Conservation (phyloP, 2,888 invertebrate species). For the Eilema caniola region DNA sequence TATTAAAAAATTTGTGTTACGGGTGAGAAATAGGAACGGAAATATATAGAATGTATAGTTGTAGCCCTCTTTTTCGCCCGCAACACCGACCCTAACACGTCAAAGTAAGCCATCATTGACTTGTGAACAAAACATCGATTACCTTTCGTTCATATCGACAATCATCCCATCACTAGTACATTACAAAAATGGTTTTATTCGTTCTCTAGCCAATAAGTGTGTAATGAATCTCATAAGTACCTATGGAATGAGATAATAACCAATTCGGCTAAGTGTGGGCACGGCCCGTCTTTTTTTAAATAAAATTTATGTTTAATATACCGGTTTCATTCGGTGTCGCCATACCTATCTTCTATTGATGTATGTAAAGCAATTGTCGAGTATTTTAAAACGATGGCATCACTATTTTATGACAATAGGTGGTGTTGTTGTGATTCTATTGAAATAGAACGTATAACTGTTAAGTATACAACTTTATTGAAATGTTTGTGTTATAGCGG, state of each 20-base stretch:
- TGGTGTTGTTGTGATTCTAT: slow-evolving; percentile 11
- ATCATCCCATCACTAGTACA: slow-evolving; percentile 59
- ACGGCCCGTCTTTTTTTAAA: slow-evolving; percentile 69
- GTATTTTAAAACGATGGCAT: slow-evolving; percentile 50
- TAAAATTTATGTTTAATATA: slow-evolving; percentile 76
- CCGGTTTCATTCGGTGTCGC: slow-evolving; percentile 80
- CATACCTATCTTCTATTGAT: slow-evolving; percentile 59
- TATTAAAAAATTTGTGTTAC: too few species aligned
- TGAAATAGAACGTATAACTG: neutral
- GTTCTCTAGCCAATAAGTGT: slow-evolving; percentile 81
- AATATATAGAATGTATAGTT: neutral
- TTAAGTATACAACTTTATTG: slow-evolving; percentile 1
- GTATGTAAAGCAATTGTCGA: slow-evolving; percentile 53
- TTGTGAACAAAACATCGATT: slow-evolving; percentile 5
- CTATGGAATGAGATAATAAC: slow-evolving; percentile 79
- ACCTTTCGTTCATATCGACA: slow-evolving; percentile 25
- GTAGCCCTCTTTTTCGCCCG: neutral
- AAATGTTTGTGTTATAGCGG: neutral
- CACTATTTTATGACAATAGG: slow-evolving; percentile 45
- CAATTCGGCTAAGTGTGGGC: slow-evolving; percentile 80
- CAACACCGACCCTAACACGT: neutral
- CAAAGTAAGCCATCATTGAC: neutral
- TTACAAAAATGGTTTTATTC: slow-evolving; percentile 82
- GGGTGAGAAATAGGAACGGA: too few species aligned
- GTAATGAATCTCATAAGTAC: slow-evolving; percentile 85